A percentile compares a stretch with the other conserved stretches of the same genome.
Conservation (phyloP, 2,797 vertebrate genomes). For the Sebastes oblongus region DNA sequence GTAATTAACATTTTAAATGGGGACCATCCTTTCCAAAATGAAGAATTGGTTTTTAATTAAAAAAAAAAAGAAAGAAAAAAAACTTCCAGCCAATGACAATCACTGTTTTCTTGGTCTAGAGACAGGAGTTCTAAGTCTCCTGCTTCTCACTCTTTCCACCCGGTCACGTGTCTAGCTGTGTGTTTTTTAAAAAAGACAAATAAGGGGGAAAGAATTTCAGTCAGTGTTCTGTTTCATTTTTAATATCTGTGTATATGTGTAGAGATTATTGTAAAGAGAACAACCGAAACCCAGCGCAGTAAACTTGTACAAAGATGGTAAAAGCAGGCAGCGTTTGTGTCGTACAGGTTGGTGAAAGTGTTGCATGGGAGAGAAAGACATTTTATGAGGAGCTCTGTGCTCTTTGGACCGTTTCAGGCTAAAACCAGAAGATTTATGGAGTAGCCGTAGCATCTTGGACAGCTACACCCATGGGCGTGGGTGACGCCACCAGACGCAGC, state of each 20-base stretch:
- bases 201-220: constrained; percentile 28
- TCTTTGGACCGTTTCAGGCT: constrained; percentile 31
- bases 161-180: constrained; percentile 21
- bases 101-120: constrained; percentile 16
- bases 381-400: constrained; percentile 15
- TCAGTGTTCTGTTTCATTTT: neutral
- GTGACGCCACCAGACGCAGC: constrained; percentile 62
- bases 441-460: constrained; percentile 41
- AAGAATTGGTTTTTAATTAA: constrained; percentile 64
- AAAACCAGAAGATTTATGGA: constrained; percentile 59
- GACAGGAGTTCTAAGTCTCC: constrained; percentile 26
- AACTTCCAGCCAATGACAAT: constrained; percentile 34
- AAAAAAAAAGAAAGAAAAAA: constrained; percentile 24
- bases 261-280: neutral
- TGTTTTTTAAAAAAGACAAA: constrained; percentile 35
- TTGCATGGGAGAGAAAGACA: neutral
- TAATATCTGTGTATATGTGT: neutral
- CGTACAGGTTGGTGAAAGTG: neutral
- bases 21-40: constrained; percentile 53
- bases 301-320: neutral
- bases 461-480: constrained; percentile 59
- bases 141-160: constrained; percentile 54
- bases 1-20: constrained; percentile 71
- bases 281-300: neutral
- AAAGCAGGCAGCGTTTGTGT: neutral